Evolutionary conservation across 1,140 invertebrate genomes (phyloP).

Genomic region (Psilanteris sp.): DNA sequence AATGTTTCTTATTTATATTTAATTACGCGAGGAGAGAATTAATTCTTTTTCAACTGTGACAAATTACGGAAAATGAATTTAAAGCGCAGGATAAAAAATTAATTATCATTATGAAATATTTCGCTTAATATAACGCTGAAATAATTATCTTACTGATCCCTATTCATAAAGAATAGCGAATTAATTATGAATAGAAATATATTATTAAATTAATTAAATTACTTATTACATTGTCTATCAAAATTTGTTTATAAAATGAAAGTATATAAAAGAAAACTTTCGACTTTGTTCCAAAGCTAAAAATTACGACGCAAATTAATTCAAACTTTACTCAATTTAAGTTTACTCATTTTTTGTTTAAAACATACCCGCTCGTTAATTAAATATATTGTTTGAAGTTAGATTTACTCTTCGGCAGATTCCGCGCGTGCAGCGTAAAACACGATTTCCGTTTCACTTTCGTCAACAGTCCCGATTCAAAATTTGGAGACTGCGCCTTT

Average conservation of each 20-base stretch:
- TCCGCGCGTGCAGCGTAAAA: too few relatives aligned
- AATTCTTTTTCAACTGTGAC: too few relatives aligned
- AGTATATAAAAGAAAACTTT: constrained; percentile 24
- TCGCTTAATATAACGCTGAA: too few relatives aligned
- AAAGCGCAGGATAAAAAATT: too few relatives aligned
- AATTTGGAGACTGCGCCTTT: not conserved
- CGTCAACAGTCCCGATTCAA: not conserved
- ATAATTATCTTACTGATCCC: too few relatives aligned
- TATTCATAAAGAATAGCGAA: too few relatives aligned
- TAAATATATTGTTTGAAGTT: constrained; percentile 16
- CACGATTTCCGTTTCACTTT: not conserved
- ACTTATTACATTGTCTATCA: constrained; percentile 29
- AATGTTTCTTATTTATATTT: too few relatives aligned
- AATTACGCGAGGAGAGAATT: too few relatives aligned
- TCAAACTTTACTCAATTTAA: constrained; percentile 26
- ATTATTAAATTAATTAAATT: constrained; percentile 35
- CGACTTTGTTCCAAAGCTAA: constrained; percentile 11
- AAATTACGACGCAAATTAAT: constrained; percentile 28
- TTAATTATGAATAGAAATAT: too few relatives aligned
- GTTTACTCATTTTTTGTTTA: constrained; percentile 20
- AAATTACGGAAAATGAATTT: too few relatives aligned
- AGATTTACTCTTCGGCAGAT: constrained; percentile 2
- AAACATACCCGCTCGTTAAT: constrained; percentile 20
- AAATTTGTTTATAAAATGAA: constrained; percentile 29
- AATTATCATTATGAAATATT: too few relatives aligned